Evolutionary conservation across 2,113 vertebrate species (phyloP).

Genomic region (Labrus mixtus): DNA sequence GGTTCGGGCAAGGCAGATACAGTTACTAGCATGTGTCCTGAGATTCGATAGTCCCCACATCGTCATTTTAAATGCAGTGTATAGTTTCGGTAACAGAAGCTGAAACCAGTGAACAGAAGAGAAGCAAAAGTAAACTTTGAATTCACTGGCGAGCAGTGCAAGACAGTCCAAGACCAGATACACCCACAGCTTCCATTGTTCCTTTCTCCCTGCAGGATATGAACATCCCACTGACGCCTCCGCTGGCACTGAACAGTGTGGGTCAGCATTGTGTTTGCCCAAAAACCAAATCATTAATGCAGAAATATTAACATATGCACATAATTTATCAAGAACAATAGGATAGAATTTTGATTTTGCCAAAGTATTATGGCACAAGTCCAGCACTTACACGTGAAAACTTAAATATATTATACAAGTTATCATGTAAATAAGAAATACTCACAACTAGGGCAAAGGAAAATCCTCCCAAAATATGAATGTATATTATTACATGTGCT

Average conservation of each 20-base stretch:
- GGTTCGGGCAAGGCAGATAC: too few relatives aligned
- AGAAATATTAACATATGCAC: constrained; percentile 1
- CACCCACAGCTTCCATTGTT: not conserved
- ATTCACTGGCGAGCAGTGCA: not conserved
- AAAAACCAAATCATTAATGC: constrained; percentile 26
- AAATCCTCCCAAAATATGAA: not conserved
- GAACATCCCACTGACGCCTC: not conserved
- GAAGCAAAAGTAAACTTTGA: not conserved
- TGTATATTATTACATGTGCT: too few relatives aligned
- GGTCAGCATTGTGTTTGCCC: constrained; percentile 7
- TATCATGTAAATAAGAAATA: not conserved
- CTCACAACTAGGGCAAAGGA: not conserved
- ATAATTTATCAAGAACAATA: not conserved
- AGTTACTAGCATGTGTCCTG: too few relatives aligned
- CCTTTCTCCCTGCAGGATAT: not conserved
- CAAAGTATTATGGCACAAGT: not conserved
- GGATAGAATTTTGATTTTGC: not conserved
- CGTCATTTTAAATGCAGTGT: not conserved
- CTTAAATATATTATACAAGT: not conserved
- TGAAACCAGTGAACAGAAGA: too few relatives aligned
- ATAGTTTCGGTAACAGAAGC: too few relatives aligned
- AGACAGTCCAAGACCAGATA: not conserved
- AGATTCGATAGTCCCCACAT: too few relatives aligned
- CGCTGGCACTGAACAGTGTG: not conserved
- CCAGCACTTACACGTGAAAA: not conserved